A percentile compares a stretch with the other conserved stretches of the same genome.
Evolutionary conservation across 1,140 invertebrate species (phyloP).

Genomic region (Eriocheir sinensis): DNA sequence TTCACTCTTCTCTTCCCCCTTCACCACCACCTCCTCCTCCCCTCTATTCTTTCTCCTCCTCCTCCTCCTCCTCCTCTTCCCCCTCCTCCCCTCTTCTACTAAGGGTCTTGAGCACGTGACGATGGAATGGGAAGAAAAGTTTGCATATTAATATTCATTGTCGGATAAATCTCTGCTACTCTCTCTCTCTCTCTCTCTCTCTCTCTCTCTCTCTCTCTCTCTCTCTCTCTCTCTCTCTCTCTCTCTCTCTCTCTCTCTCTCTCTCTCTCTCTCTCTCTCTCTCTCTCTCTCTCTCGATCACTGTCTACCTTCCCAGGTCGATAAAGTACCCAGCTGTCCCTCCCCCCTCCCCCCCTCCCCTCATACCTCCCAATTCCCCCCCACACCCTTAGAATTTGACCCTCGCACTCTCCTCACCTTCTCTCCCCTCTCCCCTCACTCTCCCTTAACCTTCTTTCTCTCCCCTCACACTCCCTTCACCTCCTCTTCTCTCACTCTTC

Average conservation of each 20-base stretch:
- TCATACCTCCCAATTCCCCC: background rate
- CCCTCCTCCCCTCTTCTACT: background rate
- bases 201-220: constrained; percentile 4
- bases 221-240: constrained; percentile 28
- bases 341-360: background rate
- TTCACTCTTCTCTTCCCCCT: background rate
- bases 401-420: background rate
- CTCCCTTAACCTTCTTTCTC: too few relatives aligned
- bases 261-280: constrained; percentile 39
- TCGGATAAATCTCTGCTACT: background rate
- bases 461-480: too few relatives aligned
- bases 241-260: constrained; percentile 38
- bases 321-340: constrained; percentile 50
- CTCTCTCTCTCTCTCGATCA: constrained; percentile 44
- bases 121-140: too few relatives aligned
- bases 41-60: background rate
- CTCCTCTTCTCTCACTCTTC: too few relatives aligned
- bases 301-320: constrained; percentile 42
- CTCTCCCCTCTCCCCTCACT: background rate
- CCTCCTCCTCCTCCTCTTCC: background rate
- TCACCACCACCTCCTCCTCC: background rate
- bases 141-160: too few relatives aligned
- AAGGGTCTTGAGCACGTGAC: too few relatives aligned
- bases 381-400: background rate
- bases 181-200: background rate